Conservation (phyloP, 2,113 vertebrate genomes). For the Ammodytes marinus region DNA sequence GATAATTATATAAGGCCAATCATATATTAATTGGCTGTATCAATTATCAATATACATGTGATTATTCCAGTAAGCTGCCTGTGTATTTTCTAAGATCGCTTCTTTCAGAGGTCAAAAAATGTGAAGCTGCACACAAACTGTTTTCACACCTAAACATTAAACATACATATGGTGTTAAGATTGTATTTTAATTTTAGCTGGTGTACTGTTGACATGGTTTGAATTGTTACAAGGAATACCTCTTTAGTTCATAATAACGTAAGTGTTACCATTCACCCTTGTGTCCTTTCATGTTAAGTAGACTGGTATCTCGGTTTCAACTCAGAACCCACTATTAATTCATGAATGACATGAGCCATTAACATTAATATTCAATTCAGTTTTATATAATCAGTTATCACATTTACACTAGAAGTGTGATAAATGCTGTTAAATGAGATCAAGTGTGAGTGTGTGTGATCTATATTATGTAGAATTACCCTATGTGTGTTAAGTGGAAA, state of each 20-base stretch:
- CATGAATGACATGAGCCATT: neutral
- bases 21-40: neutral
- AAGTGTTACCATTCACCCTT: neutral
- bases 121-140: neutral
- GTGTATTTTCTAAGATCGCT: neutral
- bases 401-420: neutral
- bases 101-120: neutral
- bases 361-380: constrained; percentile 12
- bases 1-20: neutral
- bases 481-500: too few relatives aligned
- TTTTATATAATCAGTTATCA: neutral
- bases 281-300: neutral
- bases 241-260: neutral
- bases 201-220: neutral
- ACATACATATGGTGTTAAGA: neutral
- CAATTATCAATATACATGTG: neutral
- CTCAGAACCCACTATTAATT: neutral
- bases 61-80: neutral
- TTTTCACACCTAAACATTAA: neutral
- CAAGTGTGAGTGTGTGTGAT: neutral
- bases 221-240: neutral
- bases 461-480: neutral
- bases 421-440: neutral
- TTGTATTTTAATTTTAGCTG: neutral
- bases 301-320: neutral